Percentiles rank a stretch among this genome's conserved stretches.
Evolutionary conservation across 2,888 invertebrate genomes (phyloP).

Genomic region (Copidosoma aretas): DNA sequence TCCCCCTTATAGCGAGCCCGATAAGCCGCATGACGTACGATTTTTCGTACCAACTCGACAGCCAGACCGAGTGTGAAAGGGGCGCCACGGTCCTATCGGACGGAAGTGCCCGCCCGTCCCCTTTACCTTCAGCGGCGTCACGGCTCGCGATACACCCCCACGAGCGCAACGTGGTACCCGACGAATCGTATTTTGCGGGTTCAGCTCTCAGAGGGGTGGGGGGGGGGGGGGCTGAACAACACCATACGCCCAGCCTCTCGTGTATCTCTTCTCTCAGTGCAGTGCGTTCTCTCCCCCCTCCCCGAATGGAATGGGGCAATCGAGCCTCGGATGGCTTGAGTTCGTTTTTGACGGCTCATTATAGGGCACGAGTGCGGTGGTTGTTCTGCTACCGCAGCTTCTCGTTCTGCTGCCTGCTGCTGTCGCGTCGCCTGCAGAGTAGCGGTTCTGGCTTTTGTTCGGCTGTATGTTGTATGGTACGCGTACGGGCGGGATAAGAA

Average conservation of each 20-base stretch:
- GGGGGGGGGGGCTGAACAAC: neutral
- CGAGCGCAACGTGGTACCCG: too few species aligned
- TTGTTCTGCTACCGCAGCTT: neutral
- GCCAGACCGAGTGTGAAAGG: neutral
- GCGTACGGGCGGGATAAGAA: too few species aligned
- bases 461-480: too few species aligned
- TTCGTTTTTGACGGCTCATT: constrained; percentile 34
- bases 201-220: neutral
- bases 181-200: neutral
- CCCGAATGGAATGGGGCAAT: neutral
- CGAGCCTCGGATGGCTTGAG: too few species aligned
- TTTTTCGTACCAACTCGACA: neutral
- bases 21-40: neutral
- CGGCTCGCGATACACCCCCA: too few species aligned
- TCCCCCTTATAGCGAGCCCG: neutral
- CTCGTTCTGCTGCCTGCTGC: neutral
- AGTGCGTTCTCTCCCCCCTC: neutral
- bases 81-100: neutral
- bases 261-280: neutral
- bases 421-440: neutral
- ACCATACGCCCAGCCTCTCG: neutral
- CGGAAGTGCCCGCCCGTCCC: neutral
- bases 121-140: too few species aligned
- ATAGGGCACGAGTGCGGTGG: constrained; percentile 5
- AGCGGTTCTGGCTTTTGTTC: neutral